Percentiles rank a stretch among this genome's conserved stretches.
Conservation (phyloP, 2,113 vertebrate species). For the Formicarius rufipectus region DNA sequence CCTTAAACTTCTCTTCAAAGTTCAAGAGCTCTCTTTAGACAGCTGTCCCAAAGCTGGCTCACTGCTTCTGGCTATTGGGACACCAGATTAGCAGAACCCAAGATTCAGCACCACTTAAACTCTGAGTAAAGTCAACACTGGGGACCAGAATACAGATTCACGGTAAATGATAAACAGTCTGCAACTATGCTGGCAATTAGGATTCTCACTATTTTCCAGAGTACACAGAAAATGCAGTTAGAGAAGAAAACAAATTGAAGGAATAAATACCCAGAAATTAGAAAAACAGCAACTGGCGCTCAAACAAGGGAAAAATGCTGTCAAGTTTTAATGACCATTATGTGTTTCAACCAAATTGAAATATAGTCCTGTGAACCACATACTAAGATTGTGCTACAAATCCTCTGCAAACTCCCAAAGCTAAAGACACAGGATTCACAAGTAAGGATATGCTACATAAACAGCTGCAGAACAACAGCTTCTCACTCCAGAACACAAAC, state of each 20-base stretch:
- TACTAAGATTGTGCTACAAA: background rate
- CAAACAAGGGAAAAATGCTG: background rate
- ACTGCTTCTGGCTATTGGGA: background rate
- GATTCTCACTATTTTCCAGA: background rate
- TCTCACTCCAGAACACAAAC: background rate
- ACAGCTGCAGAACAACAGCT: background rate
- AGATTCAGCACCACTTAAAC: background rate
- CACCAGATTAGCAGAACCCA: background rate
- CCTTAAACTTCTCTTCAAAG: background rate
- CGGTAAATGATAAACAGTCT: background rate
- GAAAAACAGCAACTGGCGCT: background rate
- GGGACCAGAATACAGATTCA: background rate
- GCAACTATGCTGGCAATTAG: background rate
- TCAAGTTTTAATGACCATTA: background rate
- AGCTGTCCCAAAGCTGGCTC: background rate
- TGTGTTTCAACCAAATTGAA: background rate
- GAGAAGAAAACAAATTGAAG: background rate
- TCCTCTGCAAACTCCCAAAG: background rate
- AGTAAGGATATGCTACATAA: background rate
- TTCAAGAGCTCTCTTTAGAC: background rate
- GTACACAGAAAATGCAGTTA: background rate
- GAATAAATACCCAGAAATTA: background rate
- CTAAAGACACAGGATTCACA: background rate
- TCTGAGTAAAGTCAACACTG: background rate
- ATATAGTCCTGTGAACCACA: background rate